Base-by-base conservation (phyloP, 2,113 vertebrate species). In the Trichomycterus rosablanca region DNA sequence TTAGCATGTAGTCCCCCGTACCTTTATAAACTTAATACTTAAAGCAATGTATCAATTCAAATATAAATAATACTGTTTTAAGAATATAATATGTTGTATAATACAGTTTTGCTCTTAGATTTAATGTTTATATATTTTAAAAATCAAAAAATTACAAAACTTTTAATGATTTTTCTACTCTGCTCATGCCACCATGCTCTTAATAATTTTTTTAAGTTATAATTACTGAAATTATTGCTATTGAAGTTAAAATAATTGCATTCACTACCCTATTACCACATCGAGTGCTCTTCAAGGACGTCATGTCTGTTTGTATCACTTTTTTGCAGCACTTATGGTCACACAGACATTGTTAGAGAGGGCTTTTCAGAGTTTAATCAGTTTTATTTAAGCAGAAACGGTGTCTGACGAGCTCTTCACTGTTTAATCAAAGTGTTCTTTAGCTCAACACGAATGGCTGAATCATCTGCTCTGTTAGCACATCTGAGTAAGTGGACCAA, bases 381-480 rank as follows among this genome's bases (percentile, higher is more conserved):
- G 20, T 20, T 9, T 56, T 20, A 48, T 18, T 55, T 23, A 39
- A 24, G 9, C 7, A 11, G 44, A 56, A 55, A 44, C 26, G 40
- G 15, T 7, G n/a, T 46, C 28, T 64, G 44, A 46, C 51, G 9
- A 39, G 51, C 51, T 63, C 28, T 14, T 54, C 18, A 5, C 14
- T 54, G 40, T 46, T 46, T 64, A 55, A 64, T 64, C 28, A 55
- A 48, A 48, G 11, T 56, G 50, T 45, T 26, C 42, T 64, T 64
- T 48, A 37, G 26, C 34, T 46, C 20, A 9, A n/a, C 51, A 39
- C 10, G 51, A 46, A 35, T 43, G 18, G 24, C 48, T 3, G 9
- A 22, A 43, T 32, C 59, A 44, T 44, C 49, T 18, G 5, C 4
- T 15, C 35, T 28, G 18, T 63, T 52, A 52, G 19, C 40, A 23